Base-by-base conservation (phyloP, 1,140 invertebrate genomes). In the Teleopsis dalmanni region DNA sequence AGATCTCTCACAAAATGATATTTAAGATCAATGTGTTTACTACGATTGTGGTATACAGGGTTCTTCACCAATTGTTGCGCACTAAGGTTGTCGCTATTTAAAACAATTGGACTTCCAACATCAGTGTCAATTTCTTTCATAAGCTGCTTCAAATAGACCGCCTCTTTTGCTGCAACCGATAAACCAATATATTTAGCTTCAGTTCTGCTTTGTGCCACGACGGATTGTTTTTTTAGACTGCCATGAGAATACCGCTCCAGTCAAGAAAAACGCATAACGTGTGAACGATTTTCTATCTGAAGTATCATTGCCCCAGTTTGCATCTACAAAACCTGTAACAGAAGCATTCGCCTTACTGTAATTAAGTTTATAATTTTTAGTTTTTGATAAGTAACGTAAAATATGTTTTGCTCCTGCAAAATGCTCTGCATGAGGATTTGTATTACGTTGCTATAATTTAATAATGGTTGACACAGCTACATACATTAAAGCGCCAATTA, bases 201-300 rank as follows among this genome's bases (percentile, higher is more conserved):
- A n/a, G n/a, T n/a, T n/a, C n/a, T n/a, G n/a, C n/a, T n/a, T n/a
- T n/a, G n/a, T n/a, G n/a, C n/a, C n/a, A n/a, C n/a, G n/a, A n/a
- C n/a, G n/a, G n/a, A n/a, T n/a, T n/a, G n/a, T 75, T 51, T 73
- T 72, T 33, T 59, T 62, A 14, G 58, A 62, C 29, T 51, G 52
- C 74, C 73, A 76, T 31, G 64, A 54, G 13, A 74, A 40, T 21
- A 40, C 40, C 22, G 38, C 26, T 47, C 57, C 58, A 48, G 48
- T 54, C 36, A 43, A 29, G 31, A 41, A 40, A 41, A 70, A 70
- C 35, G 54, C 48, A 54, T 52, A 67, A 9, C 61, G 29, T 10
- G 63, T n/a, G n/a, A 54, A 62, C 1, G 59, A 70, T 25, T 59
- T 59, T 48, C 65, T 55, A 37, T 66, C 58, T 13, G 33, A 26